These are phyloP conservation scores for Gila orcuttii DNA, from an alignment of 2,113 vertebrate genomes.

Conservation along the genomic window DNA sequence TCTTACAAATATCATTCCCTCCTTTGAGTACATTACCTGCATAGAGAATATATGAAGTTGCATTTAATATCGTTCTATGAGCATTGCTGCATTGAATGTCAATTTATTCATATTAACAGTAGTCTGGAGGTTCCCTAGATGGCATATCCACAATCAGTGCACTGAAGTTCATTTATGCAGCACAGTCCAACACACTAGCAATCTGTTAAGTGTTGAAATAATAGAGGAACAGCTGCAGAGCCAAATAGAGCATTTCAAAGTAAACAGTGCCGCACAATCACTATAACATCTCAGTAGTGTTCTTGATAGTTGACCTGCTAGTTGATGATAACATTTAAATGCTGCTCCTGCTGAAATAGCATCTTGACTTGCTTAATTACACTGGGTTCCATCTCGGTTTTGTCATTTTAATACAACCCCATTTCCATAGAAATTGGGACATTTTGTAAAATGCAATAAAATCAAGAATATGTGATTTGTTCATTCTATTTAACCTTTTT, in stretches of 20 bases:
- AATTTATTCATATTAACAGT: background rate
- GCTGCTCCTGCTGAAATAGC: background rate
- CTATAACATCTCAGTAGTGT: background rate
- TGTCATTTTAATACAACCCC: background rate
- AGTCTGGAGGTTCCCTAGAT: background rate
- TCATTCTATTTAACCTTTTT: too few relatives aligned
- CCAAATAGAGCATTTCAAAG: slow-evolving; percentile 38
- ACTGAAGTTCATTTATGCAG: slow-evolving; percentile 5
- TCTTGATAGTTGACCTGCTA: slow-evolving; percentile 21
- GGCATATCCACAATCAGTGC: background rate
- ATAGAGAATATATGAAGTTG: slow-evolving; percentile 21
- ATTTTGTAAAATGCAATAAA: too few relatives aligned
- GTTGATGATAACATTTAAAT: background rate
- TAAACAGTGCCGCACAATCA: slow-evolving; percentile 28
- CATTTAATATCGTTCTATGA: background rate
- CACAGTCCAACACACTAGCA: slow-evolving; percentile 9
- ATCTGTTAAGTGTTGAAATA: slow-evolving; percentile 44
- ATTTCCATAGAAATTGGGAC: too few relatives aligned
- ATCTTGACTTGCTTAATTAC: slow-evolving; percentile 4
- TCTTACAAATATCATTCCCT: slow-evolving; percentile 23
- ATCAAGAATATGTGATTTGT: too few relatives aligned
- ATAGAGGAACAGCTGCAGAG: slow-evolving; percentile 45
- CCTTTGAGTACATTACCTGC: slow-evolving; percentile 58
- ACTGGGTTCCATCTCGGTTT: background rate
- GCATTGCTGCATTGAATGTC: background rate